A percentile compares a stretch with the other conserved stretches of the same genome.
Evolutionary conservation across 1,140 invertebrate species (phyloP).

Genomic region (Macrotrachela quadricornifera): DNA sequence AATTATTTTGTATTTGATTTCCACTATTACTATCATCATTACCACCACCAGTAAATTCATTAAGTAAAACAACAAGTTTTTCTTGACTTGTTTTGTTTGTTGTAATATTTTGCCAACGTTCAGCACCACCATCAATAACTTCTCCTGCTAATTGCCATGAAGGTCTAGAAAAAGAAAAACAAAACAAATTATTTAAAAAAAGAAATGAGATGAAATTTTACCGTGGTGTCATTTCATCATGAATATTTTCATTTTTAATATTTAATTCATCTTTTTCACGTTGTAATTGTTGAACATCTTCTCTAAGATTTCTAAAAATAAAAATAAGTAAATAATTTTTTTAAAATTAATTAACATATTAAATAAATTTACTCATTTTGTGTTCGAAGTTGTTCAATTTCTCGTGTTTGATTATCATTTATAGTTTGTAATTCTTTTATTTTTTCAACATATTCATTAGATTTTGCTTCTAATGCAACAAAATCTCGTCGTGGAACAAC

Average conservation of each 20-base stretch:
- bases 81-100: conserved; percentile 24
- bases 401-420: conserved; percentile 21
- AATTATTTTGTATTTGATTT: not conserved
- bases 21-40: not conserved
- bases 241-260: conserved; percentile 21
- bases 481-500: conserved; percentile 27
- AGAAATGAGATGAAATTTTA: conserved; percentile 4
- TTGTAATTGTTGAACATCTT: conserved; percentile 21
- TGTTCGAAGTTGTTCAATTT: conserved; percentile 9
- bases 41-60: conserved; percentile 18
- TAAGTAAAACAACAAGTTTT: conserved; percentile 21
- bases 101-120: conserved; percentile 22
- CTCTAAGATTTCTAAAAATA: conserved; percentile 18
- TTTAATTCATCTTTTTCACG: conserved; percentile 27
- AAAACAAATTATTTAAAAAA: not conserved
- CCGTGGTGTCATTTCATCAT: conserved; percentile 24
- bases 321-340: conserved; percentile 1
- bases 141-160: conserved; percentile 26
- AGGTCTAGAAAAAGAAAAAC: conserved; percentile 12
- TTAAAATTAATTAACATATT: not conserved
- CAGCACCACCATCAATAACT: conserved; percentile 19
- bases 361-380: not conserved
- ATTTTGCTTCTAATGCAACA: conserved; percentile 17
- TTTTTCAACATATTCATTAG: conserved; percentile 12
- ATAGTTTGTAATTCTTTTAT: conserved; percentile 16